These are phyloP conservation scores for Syrista parreyssii DNA, from an alignment of 2,888 invertebrate genomes.

Conservation along the genomic window DNA sequence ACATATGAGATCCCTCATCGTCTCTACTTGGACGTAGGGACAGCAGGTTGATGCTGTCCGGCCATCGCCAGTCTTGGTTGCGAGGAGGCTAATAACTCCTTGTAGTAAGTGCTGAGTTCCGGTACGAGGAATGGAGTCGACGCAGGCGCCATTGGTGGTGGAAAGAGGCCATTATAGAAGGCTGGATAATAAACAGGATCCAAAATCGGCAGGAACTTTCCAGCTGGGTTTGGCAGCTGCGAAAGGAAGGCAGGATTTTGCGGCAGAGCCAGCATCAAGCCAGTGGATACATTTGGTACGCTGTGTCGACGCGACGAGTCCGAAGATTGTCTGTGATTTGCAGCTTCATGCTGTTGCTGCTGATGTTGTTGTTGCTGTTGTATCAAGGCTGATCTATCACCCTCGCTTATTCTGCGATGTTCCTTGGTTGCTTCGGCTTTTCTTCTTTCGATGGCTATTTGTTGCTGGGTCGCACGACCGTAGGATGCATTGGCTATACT, in stretches of 20 bases:
- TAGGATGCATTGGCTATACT: constrained; percentile 28
- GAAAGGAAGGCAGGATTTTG: constrained; percentile 56
- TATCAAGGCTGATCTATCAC: constrained; percentile 47
- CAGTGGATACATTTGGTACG: constrained; percentile 51
- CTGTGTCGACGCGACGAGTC: constrained; percentile 48
- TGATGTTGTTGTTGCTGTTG: constrained; percentile 31
- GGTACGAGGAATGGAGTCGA: constrained; percentile 63
- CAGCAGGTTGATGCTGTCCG: constrained; percentile 53
- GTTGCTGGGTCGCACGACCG: constrained; percentile 38
- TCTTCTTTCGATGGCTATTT: constrained; percentile 50
- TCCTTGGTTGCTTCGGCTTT: constrained; percentile 42
- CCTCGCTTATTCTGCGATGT: constrained; percentile 48
- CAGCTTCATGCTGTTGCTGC: constrained; percentile 30
- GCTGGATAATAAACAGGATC: constrained; percentile 68
- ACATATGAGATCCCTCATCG: not conserved
- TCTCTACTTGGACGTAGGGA: constrained; percentile 64
- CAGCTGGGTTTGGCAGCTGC: constrained; percentile 60
- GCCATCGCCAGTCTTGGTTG: constrained; percentile 64
- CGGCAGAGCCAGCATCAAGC: constrained; percentile 51
- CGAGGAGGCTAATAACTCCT: constrained; percentile 68
- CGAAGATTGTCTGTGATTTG: not conserved
- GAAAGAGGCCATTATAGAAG: constrained; percentile 65
- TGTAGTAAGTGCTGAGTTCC: constrained; percentile 68
- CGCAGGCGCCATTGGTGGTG: constrained; percentile 51
- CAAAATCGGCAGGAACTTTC: constrained; percentile 65